A percentile compares a stretch with the other conserved stretches of the same genome.
Evolutionary conservation across 1,140 invertebrate species (phyloP).

Genomic region (Drosophila nigromelanica): DNA sequence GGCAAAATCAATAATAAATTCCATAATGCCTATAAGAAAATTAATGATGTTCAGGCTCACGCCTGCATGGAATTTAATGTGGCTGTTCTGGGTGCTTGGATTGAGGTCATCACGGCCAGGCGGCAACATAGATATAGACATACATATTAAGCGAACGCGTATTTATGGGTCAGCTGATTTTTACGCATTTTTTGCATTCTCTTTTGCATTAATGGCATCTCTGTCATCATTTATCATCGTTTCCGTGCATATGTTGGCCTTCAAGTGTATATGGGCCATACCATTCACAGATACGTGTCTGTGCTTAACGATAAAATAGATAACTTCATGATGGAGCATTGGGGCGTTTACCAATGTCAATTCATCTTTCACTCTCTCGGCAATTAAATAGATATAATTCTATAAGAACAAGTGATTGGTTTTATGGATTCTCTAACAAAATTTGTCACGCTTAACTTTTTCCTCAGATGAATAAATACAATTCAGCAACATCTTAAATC

Average conservation of each 20-base stretch:
- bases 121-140: constrained; percentile 62
- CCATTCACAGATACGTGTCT: constrained; percentile 38
- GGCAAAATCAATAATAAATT: constrained; percentile 74
- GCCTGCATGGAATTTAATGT: constrained; percentile 63
- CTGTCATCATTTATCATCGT: constrained; percentile 76
- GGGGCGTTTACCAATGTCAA: constrained; percentile 19
- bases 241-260: constrained; percentile 67
- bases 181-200: constrained; percentile 24
- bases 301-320: constrained; percentile 39
- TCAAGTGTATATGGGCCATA: constrained; percentile 56
- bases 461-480: not conserved
- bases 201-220: constrained; percentile 58
- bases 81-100: constrained; percentile 12
- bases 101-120: not conserved
- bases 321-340: constrained; percentile 17
- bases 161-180: constrained; percentile 71
- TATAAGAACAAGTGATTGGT: not conserved
- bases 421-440: constrained; percentile 7
- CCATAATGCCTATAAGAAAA: constrained; percentile 65
- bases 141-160: constrained; percentile 49
- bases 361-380: not conserved
- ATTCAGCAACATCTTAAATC: not conserved
- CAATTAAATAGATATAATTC: constrained; percentile 31
- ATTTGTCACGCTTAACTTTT: not conserved
- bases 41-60: constrained; percentile 40